Percentiles rank a stretch among this genome's conserved stretches.
Evolutionary conservation across 2,888 invertebrate genomes (phyloP).

Genomic region (Cantharis rufa): DNA sequence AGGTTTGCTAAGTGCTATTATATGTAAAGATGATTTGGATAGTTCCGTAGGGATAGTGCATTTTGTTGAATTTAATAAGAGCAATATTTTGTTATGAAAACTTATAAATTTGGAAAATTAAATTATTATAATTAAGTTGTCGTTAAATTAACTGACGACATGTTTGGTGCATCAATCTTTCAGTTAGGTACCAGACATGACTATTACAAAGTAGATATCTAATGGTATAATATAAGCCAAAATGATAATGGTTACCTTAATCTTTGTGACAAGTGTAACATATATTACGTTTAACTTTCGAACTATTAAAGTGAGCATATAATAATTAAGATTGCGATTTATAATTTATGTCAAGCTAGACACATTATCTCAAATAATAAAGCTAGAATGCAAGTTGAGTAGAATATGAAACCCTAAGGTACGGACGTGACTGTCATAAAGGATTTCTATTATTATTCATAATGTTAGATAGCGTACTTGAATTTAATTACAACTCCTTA

Average conservation of each 20-base stretch:
- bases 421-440: slow-evolving; percentile 39
- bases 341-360: slow-evolving; percentile 35
- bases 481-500: slow-evolving; percentile 44
- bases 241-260: not conserved
- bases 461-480: slow-evolving; percentile 44
- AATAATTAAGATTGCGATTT: slow-evolving; percentile 28
- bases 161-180: not conserved
- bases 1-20: not conserved
- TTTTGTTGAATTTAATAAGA: not conserved
- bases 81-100: not conserved
- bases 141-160: not conserved
- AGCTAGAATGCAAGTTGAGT: slow-evolving; percentile 31
- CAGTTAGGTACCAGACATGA: not conserved
- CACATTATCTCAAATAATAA: slow-evolving; percentile 40
- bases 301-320: not conserved
- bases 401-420: slow-evolving; percentile 40
- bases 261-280: not conserved
- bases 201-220: not conserved
- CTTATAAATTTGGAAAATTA: not conserved
- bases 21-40: not conserved
- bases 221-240: not conserved
- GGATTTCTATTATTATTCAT: slow-evolving; percentile 46
- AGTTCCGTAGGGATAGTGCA: not conserved
- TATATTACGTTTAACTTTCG: not conserved
- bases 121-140: not conserved